Percentiles rank a stretch among this genome's conserved stretches.
Evolutionary conservation across 1,140 invertebrate species (phyloP).

Genomic region (Aphis gossypii): DNA sequence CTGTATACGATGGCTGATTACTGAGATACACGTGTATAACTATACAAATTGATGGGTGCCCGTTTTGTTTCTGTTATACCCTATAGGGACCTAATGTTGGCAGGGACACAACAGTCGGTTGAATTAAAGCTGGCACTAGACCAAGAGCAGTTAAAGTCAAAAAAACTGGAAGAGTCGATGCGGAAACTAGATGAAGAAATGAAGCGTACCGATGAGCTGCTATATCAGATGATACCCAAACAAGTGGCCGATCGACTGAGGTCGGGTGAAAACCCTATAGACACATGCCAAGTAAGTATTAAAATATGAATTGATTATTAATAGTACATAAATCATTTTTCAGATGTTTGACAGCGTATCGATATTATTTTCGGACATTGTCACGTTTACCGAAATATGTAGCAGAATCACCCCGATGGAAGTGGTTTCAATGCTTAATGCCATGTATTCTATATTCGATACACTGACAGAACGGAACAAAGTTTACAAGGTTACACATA

Average conservation of each 20-base stretch:
- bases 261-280: slow-evolving; percentile 90
- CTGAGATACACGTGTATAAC: not conserved
- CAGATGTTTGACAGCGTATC: slow-evolving; percentile 95
- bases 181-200: slow-evolving; percentile 93
- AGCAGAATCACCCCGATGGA: slow-evolving; percentile 94
- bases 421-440: slow-evolving; percentile 95
- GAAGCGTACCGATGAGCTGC: slow-evolving; percentile 90
- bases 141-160: slow-evolving; percentile 96
- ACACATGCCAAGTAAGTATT: slow-evolving; percentile 87
- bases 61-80: slow-evolving; percentile 49
- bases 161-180: slow-evolving; percentile 96
- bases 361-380: slow-evolving; percentile 95
- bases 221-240: slow-evolving; percentile 99
- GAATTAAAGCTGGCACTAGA: slow-evolving; percentile 94
- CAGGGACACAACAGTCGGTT: slow-evolving; percentile 95
- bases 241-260: slow-evolving; percentile 91
- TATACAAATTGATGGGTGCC: not conserved
- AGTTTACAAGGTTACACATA: slow-evolving; percentile 86
- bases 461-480: slow-evolving; percentile 88
- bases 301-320: not conserved
- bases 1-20: not conserved
- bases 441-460: slow-evolving; percentile 93
- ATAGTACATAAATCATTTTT: slow-evolving; percentile 17
- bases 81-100: slow-evolving; percentile 88
- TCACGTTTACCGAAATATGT: slow-evolving; percentile 96